phyloP scores from a whole-genome alignment of 2,113 vertebrate genomes.

The human region GRCh38 chr14:78782001-78782500 shows the following conservation, averaged over 20 bases:
- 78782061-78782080: neutral
- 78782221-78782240: neutral
- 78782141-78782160: constrained; percentile 85
- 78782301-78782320: constrained; percentile 56
- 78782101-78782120: constrained; percentile 47
- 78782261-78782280: constrained; percentile 46
- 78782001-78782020: constrained; percentile 77
- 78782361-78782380: constrained; percentile 57
- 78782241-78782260: neutral
- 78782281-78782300: constrained; percentile 77
- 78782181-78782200: constrained; percentile 83
- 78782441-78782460: neutral
- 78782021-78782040: constrained; percentile 89
- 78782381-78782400: neutral
- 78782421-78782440: neutral
- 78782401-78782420: neutral
- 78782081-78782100: constrained; percentile 67
- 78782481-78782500: neutral
- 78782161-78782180: constrained; percentile 83
- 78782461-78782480: neutral
- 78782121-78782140: constrained; percentile 52
- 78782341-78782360: constrained; percentile 32
- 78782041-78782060: constrained; percentile 80
- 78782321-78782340: constrained; percentile 61
- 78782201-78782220: neutral